Evolutionary conservation across 2,888 invertebrate genomes (phyloP).

Genomic region (Eupithecia abbreviata): DNA sequence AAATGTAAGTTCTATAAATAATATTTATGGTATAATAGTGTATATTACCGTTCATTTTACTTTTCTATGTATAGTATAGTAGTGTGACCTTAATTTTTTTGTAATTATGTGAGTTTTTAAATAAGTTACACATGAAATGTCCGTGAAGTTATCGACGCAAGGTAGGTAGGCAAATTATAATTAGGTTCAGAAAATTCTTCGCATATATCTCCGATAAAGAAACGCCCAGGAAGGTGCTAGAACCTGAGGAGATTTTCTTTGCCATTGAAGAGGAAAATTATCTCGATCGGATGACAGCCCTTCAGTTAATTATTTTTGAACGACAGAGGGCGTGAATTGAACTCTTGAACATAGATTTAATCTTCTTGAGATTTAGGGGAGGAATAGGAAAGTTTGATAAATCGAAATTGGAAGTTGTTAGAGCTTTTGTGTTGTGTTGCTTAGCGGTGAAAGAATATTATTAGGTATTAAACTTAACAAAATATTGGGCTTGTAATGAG

Average conservation of each 20-base stretch:
- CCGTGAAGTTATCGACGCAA: background rate
- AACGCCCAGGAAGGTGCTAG: constrained; percentile 20
- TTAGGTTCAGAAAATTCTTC: background rate
- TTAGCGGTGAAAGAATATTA: background rate
- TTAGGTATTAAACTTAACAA: background rate
- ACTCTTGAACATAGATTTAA: constrained; percentile 28
- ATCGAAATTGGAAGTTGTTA: background rate
- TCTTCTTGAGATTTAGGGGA: constrained; percentile 6
- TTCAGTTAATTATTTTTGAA: constrained; percentile 59
- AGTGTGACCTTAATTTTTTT: no score
- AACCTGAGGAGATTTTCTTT: constrained; percentile 62
- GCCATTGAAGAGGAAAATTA: constrained; percentile 67
- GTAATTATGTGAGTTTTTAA: no score
- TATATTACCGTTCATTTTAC: no score
- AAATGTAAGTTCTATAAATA: no score
- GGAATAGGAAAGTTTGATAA: constrained; percentile 13
- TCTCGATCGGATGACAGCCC: constrained; percentile 65
- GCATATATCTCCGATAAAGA: background rate
- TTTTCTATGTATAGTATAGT: no score
- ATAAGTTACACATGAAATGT: background rate
- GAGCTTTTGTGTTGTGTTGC: background rate
- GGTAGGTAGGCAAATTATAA: background rate
- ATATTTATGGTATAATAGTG: no score
- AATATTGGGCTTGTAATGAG: background rate
- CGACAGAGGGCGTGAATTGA: constrained; percentile 26